Conservation (phyloP, 2,888 invertebrate species). For the Scrobipalpa atriplicella region DNA sequence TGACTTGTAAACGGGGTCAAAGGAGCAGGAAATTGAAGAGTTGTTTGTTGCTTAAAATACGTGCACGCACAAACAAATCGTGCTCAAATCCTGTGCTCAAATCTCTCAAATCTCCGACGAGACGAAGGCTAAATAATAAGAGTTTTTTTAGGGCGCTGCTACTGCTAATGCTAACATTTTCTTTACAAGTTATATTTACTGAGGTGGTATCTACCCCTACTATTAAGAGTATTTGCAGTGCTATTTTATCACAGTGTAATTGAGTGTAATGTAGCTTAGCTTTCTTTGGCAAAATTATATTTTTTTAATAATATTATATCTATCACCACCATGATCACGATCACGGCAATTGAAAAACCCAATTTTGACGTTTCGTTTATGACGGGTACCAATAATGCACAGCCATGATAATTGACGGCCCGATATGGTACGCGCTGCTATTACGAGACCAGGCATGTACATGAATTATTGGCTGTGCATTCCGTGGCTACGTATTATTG, state of each 20-base stretch:
- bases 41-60: slow-evolving; percentile 27
- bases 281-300: background rate
- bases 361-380: slow-evolving; percentile 29
- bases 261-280: no score
- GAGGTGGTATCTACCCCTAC: no score
- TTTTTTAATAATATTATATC: no score
- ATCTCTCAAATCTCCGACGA: background rate
- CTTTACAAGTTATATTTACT: background rate
- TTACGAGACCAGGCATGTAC: no score
- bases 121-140: slow-evolving; percentile 10
- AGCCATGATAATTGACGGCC: no score
- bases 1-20: slow-evolving; percentile 33
- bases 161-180: background rate
- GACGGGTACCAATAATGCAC: no score
- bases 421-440: background rate
- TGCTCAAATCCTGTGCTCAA: background rate
- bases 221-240: background rate
- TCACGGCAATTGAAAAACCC: slow-evolving; percentile 19
- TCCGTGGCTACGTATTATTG: no score
- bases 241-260: background rate
- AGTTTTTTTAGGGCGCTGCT: slow-evolving; percentile 1
- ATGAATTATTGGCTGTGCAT: no score
- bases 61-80: slow-evolving; percentile 5
- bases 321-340: no score
- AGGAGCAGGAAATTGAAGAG: slow-evolving; percentile 34